Conservation (phyloP, 2,797 vertebrate genomes). For the Betta splendens region DNA sequence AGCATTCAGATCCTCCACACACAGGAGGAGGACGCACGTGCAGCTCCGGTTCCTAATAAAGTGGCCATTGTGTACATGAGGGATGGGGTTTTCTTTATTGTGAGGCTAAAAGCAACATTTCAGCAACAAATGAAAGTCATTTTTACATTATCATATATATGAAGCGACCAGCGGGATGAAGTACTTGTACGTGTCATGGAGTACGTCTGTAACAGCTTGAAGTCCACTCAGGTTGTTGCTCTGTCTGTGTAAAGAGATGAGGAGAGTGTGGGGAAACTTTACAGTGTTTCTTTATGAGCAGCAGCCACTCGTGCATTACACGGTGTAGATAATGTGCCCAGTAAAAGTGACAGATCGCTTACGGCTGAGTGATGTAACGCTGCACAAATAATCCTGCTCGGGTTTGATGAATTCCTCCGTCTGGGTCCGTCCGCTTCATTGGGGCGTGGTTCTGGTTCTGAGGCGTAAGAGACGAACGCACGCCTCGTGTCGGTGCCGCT, state of each 20-base stretch:
- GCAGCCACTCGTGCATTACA: slow-evolving; percentile 60
- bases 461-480: slow-evolving; percentile 29
- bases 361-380: slow-evolving; percentile 51
- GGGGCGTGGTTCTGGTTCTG: no score
- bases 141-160: no score
- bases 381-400: slow-evolving; percentile 43
- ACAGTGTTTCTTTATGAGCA: slow-evolving; percentile 60
- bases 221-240: slow-evolving; percentile 63
- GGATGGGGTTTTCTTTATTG: no score
- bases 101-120: no score
- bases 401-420: slow-evolving; percentile 38
- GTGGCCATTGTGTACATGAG: no score
- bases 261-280: slow-evolving; percentile 41
- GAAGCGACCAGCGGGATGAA: no score
- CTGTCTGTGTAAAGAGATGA: slow-evolving; percentile 37
- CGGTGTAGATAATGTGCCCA: slow-evolving; percentile 46
- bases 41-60: no score
- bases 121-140: no score
- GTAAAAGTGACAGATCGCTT: slow-evolving; percentile 57
- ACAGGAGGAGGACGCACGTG: no score
- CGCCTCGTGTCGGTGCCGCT: slow-evolving; percentile 11
- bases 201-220: slow-evolving; percentile 47
- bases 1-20: no score
- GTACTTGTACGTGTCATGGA: no score
- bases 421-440: slow-evolving; percentile 28